Evolutionary conservation across 1,140 invertebrate genomes (phyloP).

Genomic region (Palaemon carinicauda): DNA sequence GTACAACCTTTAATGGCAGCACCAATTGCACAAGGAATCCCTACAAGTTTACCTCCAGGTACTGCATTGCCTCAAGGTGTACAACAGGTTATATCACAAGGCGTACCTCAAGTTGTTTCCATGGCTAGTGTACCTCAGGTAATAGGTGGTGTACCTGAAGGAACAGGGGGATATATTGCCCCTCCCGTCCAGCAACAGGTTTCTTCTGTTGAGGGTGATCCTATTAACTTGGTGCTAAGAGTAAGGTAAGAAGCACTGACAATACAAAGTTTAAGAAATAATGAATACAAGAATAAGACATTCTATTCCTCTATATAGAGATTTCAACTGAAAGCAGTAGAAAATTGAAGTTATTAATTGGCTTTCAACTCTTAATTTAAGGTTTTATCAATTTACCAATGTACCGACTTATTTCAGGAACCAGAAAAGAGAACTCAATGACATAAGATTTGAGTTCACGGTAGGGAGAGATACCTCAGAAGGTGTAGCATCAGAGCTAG

Average conservation of each 20-base stretch:
- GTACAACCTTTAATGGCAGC: slow-evolving; percentile 30
- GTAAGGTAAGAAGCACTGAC: slow-evolving; percentile 70
- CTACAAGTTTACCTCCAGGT: slow-evolving; percentile 37
- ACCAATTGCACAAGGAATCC: slow-evolving; percentile 28
- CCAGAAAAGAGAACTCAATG: slow-evolving; percentile 89
- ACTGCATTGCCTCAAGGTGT: slow-evolving; percentile 13
- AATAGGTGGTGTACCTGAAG: slow-evolving; percentile 10
- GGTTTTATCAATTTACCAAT: background rate
- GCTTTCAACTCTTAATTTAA: background rate
- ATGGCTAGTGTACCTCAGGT: background rate
- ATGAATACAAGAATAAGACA: too few relatives aligned
- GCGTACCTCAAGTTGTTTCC: background rate
- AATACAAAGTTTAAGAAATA: background rate
- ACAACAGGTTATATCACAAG: background rate
- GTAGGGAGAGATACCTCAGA: slow-evolving; percentile 91
- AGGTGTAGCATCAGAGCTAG: slow-evolving; percentile 92
- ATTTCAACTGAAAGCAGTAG: too few relatives aligned
- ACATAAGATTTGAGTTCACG: slow-evolving; percentile 96
- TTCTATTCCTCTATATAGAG: too few relatives aligned
- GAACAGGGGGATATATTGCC: slow-evolving; percentile 19
- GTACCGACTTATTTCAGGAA: slow-evolving; percentile 73
- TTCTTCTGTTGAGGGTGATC: slow-evolving; percentile 50
- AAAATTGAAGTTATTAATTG: background rate
- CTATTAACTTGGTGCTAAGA: slow-evolving; percentile 81
- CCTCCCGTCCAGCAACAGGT: slow-evolving; percentile 33